phyloP scores from a whole-genome alignment of 2,888 invertebrate genomes.

The Leptopilina syphax region DNA sequence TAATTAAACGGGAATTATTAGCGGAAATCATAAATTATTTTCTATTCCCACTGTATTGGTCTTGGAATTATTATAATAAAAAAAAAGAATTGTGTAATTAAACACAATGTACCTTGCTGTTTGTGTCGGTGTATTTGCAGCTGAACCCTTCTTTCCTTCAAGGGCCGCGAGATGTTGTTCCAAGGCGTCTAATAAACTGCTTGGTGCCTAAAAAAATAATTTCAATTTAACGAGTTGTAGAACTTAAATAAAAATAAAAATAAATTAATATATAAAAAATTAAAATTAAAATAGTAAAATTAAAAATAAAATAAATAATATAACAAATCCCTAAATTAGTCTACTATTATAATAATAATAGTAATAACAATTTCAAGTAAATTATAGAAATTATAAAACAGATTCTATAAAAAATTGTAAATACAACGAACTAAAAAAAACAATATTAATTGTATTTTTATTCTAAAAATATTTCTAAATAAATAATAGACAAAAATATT shows the following conservation, averaged over 20 bases:
- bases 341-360: too few species aligned
- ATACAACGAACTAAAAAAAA: too few species aligned
- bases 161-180: constrained; percentile 96
- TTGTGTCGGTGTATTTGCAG: constrained; percentile 91
- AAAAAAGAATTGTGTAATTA: constrained; percentile 43
- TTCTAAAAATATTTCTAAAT: background rate
- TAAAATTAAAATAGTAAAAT: background rate
- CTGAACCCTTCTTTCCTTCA: constrained; percentile 94
- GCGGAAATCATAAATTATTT: constrained; percentile 16
- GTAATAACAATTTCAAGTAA: too few species aligned
- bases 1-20: background rate
- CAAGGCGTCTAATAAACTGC: constrained; percentile 96
- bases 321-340: background rate
- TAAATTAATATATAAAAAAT: background rate
- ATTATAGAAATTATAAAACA: too few species aligned
- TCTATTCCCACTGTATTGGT: constrained; percentile 49
- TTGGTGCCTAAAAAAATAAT: constrained; percentile 85
- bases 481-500: background rate
- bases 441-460: too few species aligned
- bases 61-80: constrained; percentile 47
- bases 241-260: background rate
- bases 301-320: background rate
- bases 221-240: too few species aligned
- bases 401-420: too few species aligned
- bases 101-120: constrained; percentile 84